These are phyloP conservation scores for Pangasius djambal DNA, from an alignment of 2,797 vertebrate genomes.

Conservation along the genomic window DNA sequence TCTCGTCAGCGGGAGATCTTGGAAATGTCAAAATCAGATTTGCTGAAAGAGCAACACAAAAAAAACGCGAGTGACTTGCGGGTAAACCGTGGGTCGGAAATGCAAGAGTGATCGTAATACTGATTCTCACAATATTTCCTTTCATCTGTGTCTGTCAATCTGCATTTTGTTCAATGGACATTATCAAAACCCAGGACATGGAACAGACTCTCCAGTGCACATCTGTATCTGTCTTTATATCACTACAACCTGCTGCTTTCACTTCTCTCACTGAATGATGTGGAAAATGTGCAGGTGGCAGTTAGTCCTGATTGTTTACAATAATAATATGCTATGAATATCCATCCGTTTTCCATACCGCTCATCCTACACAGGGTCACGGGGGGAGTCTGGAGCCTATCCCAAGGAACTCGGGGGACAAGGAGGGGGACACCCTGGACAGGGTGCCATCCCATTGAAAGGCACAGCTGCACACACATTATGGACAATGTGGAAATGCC, in stretches of 20 bases:
- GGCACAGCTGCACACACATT: too few relatives aligned
- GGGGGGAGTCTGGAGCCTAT: too few relatives aligned
- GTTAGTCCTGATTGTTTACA: background rate
- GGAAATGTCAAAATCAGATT: constrained; percentile 19
- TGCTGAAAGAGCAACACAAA: constrained; percentile 26
- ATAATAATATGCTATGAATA: background rate
- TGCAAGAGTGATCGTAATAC: background rate
- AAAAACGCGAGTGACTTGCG: constrained; percentile 15
- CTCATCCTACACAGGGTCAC: too few relatives aligned
- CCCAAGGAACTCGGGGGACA: too few relatives aligned
- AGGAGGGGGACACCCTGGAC: too few relatives aligned
- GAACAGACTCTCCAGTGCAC: background rate
- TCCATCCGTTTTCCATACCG: too few relatives aligned
- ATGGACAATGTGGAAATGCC: too few relatives aligned
- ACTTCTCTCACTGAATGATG: background rate
- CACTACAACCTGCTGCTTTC: background rate
- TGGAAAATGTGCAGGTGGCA: background rate
- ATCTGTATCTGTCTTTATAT: background rate
- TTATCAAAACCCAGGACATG: background rate
- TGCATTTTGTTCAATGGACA: background rate
- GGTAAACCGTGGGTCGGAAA: constrained; percentile 15
- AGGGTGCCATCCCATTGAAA: too few relatives aligned
- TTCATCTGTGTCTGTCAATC: background rate
- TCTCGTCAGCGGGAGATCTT: constrained; percentile 42
- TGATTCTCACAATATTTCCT: background rate